Percentiles rank a stretch among this genome's conserved stretches.
phyloP scores from a whole-genome alignment of 2,888 invertebrate species.

The Lithophane semibrunnea region DNA sequence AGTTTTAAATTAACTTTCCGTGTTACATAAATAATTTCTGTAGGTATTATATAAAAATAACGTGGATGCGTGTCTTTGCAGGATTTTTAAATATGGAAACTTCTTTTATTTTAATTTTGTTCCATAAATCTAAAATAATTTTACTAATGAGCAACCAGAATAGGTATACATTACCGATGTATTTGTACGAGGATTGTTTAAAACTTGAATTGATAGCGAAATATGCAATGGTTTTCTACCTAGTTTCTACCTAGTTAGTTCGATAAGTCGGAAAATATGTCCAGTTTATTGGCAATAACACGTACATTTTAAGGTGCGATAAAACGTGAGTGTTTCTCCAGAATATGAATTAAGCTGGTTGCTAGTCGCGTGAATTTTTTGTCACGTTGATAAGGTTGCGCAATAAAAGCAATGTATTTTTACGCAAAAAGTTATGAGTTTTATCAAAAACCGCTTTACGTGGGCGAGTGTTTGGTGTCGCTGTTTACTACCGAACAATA shows the following conservation, averaged over 20 bases:
- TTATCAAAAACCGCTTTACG: slow-evolving; percentile 49
- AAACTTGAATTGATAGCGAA: background rate
- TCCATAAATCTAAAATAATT: slow-evolving; percentile 2
- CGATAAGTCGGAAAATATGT: slow-evolving; percentile 2
- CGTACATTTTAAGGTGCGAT: slow-evolving; percentile 6
- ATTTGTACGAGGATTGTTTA: background rate
- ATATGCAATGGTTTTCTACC: slow-evolving; percentile 11
- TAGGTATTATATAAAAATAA: slow-evolving; percentile 55
- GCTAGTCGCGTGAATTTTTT: slow-evolving; percentile 25
- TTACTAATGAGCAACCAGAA: background rate
- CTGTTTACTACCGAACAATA: slow-evolving; percentile 48
- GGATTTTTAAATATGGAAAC: slow-evolving; percentile 33
- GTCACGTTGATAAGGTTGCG: slow-evolving; percentile 39
- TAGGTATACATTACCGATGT: slow-evolving; percentile 14
- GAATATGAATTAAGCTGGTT: slow-evolving; percentile 21
- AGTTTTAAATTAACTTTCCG: slow-evolving; percentile 70
- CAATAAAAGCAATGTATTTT: slow-evolving; percentile 54
- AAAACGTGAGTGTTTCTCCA: background rate
- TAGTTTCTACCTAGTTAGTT: background rate
- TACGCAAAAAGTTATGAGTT: slow-evolving; percentile 35
- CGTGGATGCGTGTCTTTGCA: slow-evolving; percentile 44
- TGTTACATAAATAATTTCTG: slow-evolving; percentile 69
- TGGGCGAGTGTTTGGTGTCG: slow-evolving; percentile 58
- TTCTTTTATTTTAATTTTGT: slow-evolving; percentile 18
- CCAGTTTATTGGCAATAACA: slow-evolving; percentile 20